A percentile compares a stretch with the other conserved stretches of the same genome.
These are phyloP conservation scores for Mus spretus DNA, from an alignment of 2,797 vertebrate species.

Conservation along the genomic window DNA sequence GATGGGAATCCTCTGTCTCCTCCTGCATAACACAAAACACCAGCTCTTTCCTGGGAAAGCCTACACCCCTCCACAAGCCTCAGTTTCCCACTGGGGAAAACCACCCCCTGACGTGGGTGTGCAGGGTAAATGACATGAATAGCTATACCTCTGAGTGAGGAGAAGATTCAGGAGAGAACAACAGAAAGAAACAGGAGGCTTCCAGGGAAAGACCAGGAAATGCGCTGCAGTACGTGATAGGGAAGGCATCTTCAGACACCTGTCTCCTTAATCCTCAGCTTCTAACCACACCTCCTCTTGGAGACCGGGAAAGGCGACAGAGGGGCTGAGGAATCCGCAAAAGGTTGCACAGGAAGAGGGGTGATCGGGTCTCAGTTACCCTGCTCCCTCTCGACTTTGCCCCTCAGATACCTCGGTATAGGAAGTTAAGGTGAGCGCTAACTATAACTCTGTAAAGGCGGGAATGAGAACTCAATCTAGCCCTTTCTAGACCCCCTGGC, in stretches of 20 bases:
- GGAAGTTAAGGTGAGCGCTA: not conserved
- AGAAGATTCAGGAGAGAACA: not conserved
- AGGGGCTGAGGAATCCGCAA: constrained; percentile 16
- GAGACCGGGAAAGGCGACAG: not conserved
- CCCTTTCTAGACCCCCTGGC: not conserved
- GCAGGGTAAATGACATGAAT: not conserved
- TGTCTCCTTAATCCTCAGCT: not conserved
- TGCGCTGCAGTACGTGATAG: not conserved
- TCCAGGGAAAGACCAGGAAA: not conserved
- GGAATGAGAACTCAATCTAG: not conserved
- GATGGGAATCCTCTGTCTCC: not conserved
- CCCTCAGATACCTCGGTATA: not conserved
- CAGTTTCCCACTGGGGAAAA: not conserved
- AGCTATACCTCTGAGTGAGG: not conserved
- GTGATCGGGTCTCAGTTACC: not conserved
- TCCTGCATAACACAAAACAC: too few species aligned
- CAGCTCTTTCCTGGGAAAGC: not conserved
- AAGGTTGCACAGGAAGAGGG: not conserved
- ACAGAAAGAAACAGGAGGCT: not conserved
- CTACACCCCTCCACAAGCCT: not conserved
- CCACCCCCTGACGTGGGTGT: not conserved
- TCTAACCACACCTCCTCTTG: not conserved
- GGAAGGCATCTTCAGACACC: not conserved
- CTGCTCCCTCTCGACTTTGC: not conserved
- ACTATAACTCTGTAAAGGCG: not conserved